These are phyloP conservation scores for Heliconius eleuchia DNA, from an alignment of 1,140 invertebrate species.

Conservation along the genomic window DNA sequence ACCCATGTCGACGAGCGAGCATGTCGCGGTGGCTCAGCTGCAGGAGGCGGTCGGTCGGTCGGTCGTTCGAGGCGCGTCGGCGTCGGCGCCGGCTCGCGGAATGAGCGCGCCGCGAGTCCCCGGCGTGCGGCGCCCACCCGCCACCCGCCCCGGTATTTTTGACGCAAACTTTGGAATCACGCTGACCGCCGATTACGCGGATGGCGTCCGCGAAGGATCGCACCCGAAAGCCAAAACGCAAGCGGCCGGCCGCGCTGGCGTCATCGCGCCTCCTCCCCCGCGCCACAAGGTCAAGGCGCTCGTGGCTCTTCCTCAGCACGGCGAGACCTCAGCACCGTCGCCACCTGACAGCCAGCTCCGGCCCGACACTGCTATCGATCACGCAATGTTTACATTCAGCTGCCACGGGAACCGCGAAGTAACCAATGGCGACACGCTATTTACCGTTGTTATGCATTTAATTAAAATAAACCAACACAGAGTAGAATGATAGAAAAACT, in stretches of 20 bases:
- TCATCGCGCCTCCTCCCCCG: slow-evolving; percentile 69
- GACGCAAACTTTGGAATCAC: slow-evolving; percentile 65
- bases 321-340: slow-evolving; percentile 23
- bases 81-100: slow-evolving; percentile 76
- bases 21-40: slow-evolving; percentile 71
- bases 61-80: slow-evolving; percentile 78
- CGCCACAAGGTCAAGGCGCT: slow-evolving; percentile 78
- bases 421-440: slow-evolving; percentile 52
- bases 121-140: slow-evolving; percentile 67
- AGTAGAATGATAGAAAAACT: slow-evolving; percentile 14
- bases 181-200: slow-evolving; percentile 77
- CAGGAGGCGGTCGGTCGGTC: slow-evolving; percentile 73
- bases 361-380: slow-evolving; percentile 61
- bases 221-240: slow-evolving; percentile 78
- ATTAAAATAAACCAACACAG: slow-evolving; percentile 39
- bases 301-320: slow-evolving; percentile 59
- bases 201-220: slow-evolving; percentile 77
- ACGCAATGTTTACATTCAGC: slow-evolving; percentile 69
- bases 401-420: slow-evolving; percentile 68
- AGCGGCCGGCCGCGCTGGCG: slow-evolving; percentile 74
- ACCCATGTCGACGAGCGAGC: slow-evolving; percentile 76
- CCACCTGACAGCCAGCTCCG: slow-evolving; percentile 19
- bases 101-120: slow-evolving; percentile 63
- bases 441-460: slow-evolving; percentile 40
- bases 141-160: slow-evolving; percentile 70